Conservation (phyloP, 2,797 vertebrate species). For the Spea hammondii region DNA sequence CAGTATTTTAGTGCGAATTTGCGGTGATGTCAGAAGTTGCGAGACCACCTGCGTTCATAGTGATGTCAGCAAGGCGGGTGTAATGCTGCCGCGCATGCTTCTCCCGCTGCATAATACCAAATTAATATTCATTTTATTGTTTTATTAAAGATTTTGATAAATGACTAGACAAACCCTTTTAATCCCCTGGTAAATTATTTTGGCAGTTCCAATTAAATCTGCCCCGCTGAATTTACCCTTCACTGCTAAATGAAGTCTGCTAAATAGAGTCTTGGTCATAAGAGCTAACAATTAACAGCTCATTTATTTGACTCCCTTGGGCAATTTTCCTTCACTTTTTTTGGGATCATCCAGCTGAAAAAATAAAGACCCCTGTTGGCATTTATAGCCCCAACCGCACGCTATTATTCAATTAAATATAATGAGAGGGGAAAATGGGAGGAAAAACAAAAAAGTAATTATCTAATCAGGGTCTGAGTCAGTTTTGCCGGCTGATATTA, state of each 20-base stretch:
- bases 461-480: conserved; percentile 46
- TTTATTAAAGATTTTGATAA: conserved; percentile 19
- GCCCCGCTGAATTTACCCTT: conserved; percentile 5
- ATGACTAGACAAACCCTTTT: background rate
- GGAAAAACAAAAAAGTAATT: conserved; percentile 49
- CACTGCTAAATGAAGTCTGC: conserved; percentile 1
- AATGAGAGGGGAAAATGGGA: conserved; percentile 35
- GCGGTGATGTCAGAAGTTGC: no score
- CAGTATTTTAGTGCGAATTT: no score
- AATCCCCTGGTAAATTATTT: conserved; percentile 11
- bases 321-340: conserved; percentile 1
- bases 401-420: conserved; percentile 51
- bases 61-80: no score
- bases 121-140: background rate
- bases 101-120: no score
- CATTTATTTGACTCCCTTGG: conserved; percentile 26
- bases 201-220: conserved; percentile 20
- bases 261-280: conserved; percentile 36
- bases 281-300: conserved; percentile 50
- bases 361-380: conserved; percentile 33
- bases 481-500: conserved; percentile 29
- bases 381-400: conserved; percentile 36
- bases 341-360: conserved; percentile 40
- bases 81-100: no score
- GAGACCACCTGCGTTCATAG: no score